phyloP scores from a whole-genome alignment of 2,113 vertebrate genomes.

The Columbina picui region DNA sequence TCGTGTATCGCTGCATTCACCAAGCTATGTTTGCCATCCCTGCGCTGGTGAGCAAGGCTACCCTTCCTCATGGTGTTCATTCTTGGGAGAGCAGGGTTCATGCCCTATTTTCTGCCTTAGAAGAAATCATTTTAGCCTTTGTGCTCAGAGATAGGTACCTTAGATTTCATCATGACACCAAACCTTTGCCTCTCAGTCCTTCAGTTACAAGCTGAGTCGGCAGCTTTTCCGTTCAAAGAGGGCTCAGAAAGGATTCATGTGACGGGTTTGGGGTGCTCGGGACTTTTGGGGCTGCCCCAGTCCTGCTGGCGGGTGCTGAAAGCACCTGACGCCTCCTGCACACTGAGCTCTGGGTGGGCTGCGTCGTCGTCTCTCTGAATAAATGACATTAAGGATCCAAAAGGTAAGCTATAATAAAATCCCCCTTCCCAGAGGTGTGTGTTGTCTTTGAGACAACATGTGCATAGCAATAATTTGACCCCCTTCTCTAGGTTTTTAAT shows the following conservation, averaged over 20 bases:
- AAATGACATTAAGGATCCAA: background rate
- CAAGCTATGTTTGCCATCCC: background rate
- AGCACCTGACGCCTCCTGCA: conserved; percentile 68
- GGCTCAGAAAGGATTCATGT: background rate
- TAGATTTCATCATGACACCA: conserved; percentile 1
- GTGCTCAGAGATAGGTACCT: background rate
- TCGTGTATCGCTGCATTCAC: fast-evolving
- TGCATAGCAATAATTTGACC: background rate
- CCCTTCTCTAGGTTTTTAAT: background rate
- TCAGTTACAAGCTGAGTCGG: background rate
- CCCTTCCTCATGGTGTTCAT: background rate
- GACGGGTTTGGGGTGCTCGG: fast-evolving
- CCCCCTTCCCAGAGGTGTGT: background rate
- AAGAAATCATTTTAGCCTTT: background rate
- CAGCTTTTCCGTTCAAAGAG: background rate
- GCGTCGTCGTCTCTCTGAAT: fast-evolving
- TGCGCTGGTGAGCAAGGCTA: background rate
- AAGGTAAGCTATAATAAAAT: background rate
- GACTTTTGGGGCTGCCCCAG: background rate
- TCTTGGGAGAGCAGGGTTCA: background rate
- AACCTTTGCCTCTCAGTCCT: background rate
- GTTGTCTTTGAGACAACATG: background rate
- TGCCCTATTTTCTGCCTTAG: background rate
- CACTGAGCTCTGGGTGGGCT: fast-evolving
- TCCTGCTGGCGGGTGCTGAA: conserved; percentile 59